A percentile compares a stretch with the other conserved stretches of the same genome.
Evolutionary conservation across 2,113 vertebrate species (phyloP).

Genomic region (Hydropotes inermis): DNA sequence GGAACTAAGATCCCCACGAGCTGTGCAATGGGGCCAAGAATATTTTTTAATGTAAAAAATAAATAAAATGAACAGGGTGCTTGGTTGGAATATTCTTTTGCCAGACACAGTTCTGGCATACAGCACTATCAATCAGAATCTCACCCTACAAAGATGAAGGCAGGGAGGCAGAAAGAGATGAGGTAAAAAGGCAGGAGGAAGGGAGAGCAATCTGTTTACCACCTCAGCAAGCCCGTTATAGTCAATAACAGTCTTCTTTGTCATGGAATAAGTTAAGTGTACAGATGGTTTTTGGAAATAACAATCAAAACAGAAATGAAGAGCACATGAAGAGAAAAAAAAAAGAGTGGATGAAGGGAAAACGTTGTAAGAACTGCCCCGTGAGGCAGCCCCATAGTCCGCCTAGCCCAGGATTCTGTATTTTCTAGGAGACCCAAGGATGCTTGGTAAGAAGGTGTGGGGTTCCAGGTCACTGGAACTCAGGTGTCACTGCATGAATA

Average conservation of each 20-base stretch:
- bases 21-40: neutral
- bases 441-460: neutral
- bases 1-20: neutral
- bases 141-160: neutral
- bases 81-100: neutral
- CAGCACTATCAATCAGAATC: neutral
- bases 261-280: neutral
- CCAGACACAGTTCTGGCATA: neutral
- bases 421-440: neutral
- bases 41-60: neutral
- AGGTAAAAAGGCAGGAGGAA: neutral
- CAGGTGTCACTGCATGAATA: fast-evolving
- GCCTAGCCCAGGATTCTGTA: too few species aligned
- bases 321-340: neutral
- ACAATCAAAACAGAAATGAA: neutral
- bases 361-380: neutral
- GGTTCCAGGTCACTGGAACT: too few species aligned
- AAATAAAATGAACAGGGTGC: neutral
- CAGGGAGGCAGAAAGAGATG: neutral
- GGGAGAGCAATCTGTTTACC: neutral
- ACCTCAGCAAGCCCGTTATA: neutral
- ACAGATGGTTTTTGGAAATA: neutral
- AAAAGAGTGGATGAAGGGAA: neutral
- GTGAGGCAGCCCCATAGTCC: neutral
- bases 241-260: neutral